Evolutionary conservation across 2,113 vertebrate genomes (phyloP).

Genomic region (Melanostigma gelatinosum): DNA sequence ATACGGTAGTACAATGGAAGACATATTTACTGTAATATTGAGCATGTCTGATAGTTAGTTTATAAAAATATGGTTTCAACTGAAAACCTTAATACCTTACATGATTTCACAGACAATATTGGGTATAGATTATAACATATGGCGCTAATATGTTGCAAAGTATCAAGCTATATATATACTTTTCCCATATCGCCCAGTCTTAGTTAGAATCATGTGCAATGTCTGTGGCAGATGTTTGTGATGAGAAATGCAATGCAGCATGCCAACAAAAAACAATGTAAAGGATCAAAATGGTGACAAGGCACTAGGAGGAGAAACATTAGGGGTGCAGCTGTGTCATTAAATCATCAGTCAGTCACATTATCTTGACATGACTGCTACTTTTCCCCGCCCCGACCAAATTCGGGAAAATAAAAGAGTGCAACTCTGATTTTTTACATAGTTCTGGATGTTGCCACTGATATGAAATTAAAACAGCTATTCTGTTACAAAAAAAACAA

Average conservation of each 20-base stretch:
- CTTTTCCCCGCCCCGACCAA: not conserved
- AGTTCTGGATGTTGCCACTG: not conserved
- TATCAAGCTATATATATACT: not conserved
- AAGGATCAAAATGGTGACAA: not conserved
- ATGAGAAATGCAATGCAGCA: conserved; percentile 56
- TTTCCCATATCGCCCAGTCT: conserved; percentile 28
- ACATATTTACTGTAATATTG: not conserved
- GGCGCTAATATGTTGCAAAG: not conserved
- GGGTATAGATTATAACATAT: not conserved
- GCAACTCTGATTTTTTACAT: not conserved
- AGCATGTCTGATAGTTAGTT: not conserved
- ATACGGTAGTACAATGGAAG: not conserved
- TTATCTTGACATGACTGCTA: not conserved
- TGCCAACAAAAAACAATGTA: conserved; percentile 45
- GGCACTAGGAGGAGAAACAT: not conserved
- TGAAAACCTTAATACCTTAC: not conserved
- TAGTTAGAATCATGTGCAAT: conserved; percentile 64
- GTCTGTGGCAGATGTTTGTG: conserved; percentile 29
- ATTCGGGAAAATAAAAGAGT: not conserved
- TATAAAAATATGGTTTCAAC: not conserved
- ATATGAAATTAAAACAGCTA: not conserved
- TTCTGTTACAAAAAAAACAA: not conserved
- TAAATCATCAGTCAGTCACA: conserved; percentile 3
- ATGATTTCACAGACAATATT: not conserved
- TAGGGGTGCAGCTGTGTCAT: not conserved